phyloP scores from a whole-genome alignment of 2,113 vertebrate genomes.

The Okapia johnstoni region DNA sequence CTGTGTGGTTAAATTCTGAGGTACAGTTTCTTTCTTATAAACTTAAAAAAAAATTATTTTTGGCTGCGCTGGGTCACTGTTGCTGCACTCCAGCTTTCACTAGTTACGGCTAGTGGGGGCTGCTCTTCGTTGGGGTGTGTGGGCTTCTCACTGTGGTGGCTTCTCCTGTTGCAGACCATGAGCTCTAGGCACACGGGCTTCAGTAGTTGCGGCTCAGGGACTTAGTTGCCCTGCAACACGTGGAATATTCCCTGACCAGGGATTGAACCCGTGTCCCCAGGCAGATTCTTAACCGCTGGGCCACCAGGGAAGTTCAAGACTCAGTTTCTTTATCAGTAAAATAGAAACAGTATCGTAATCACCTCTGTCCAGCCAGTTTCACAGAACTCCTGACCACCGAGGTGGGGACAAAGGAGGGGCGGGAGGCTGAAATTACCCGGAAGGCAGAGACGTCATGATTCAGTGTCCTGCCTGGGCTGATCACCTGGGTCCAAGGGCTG shows the following conservation, averaged over 20 bases:
- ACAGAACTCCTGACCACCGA: neutral
- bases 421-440: neutral
- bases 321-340: neutral
- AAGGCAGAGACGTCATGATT: neutral
- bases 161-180: fast-evolving
- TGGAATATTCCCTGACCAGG: neutral
- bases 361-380: neutral
- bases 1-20: neutral
- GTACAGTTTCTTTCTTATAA: neutral
- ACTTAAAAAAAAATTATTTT: neutral
- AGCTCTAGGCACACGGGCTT: neutral
- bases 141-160: neutral
- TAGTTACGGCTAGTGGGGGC: neutral
- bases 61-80: neutral
- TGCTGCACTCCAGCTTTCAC: neutral
- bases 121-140: fast-evolving
- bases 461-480: neutral
- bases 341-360: neutral
- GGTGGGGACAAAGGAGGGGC: neutral
- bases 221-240: neutral
- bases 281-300: neutral
- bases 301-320: neutral
- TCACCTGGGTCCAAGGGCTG: neutral
- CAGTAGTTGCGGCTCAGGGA: neutral
- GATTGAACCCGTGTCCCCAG: neutral